A percentile compares a stretch with the other conserved stretches of the same genome.
Conservation (phyloP, 2,113 vertebrate species). For the Scalopus aquaticus region DNA sequence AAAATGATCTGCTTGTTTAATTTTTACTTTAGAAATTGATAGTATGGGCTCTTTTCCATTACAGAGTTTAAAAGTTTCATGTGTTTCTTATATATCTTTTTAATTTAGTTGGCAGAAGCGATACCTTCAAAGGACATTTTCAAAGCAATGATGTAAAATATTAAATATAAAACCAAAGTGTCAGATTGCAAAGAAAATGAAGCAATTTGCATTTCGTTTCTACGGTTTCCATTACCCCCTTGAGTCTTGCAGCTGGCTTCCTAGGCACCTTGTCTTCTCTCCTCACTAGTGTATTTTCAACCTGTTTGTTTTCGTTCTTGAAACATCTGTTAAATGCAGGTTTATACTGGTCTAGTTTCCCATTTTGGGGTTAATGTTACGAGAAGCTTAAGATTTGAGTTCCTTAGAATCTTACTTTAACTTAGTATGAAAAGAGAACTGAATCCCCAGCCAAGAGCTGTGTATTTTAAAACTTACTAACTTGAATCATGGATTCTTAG, state of each 20-base stretch:
- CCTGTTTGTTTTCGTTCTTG: slow-evolving; percentile 86
- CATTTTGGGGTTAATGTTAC: slow-evolving; percentile 87
- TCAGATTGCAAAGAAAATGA: slow-evolving; percentile 80
- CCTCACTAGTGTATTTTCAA: slow-evolving; percentile 82
- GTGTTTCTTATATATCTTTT: slow-evolving; percentile 70
- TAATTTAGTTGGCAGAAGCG: slow-evolving; percentile 78
- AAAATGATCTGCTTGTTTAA: slow-evolving; percentile 63
- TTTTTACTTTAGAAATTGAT: slow-evolving; percentile 77
- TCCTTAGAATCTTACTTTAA: slow-evolving; percentile 82
- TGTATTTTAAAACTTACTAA: not conserved
- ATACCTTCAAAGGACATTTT: slow-evolving; percentile 79
- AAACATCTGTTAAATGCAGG: slow-evolving; percentile 88
- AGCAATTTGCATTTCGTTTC: slow-evolving; percentile 82
- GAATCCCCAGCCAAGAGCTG: not conserved
- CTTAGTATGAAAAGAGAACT: slow-evolving; percentile 76
- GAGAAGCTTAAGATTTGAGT: slow-evolving; percentile 80
- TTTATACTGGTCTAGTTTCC: slow-evolving; percentile 82
- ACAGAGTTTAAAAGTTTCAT: slow-evolving; percentile 68
- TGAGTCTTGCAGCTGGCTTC: slow-evolving; percentile 77
- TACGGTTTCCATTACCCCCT: slow-evolving; percentile 70
- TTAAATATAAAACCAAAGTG: slow-evolving; percentile 80
- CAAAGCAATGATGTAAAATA: slow-evolving; percentile 79
- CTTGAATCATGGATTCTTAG: not conserved
- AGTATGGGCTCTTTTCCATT: slow-evolving; percentile 41
- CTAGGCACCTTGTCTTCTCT: slow-evolving; percentile 82